Evolutionary conservation across 2,113 vertebrate species (phyloP).

Genomic region (Pyrgilauda ruficollis): DNA sequence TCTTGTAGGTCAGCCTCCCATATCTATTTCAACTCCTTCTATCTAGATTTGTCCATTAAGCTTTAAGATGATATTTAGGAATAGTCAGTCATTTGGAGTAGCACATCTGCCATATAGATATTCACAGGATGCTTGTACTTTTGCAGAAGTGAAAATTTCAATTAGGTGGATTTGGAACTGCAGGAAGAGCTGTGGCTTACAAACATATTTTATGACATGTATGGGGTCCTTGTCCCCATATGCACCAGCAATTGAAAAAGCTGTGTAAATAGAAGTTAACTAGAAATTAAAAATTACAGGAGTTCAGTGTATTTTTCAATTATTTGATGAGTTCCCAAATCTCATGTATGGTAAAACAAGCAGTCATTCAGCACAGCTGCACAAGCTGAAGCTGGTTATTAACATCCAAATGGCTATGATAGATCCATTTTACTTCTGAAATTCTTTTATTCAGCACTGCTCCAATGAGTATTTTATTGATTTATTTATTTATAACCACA

Average conservation of each 20-base stretch:
- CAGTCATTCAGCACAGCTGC: background rate
- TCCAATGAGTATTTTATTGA: slow-evolving; percentile 8
- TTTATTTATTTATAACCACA: slow-evolving; percentile 18
- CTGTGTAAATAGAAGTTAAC: background rate
- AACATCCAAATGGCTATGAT: slow-evolving; percentile 2
- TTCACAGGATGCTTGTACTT: background rate
- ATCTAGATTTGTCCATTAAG: background rate
- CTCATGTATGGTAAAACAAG: background rate
- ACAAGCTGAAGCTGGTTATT: background rate
- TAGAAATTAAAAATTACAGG: slow-evolving; percentile 23
- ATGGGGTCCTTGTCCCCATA: background rate
- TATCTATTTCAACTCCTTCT: background rate
- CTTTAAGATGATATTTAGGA: background rate
- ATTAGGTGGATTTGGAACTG: background rate
- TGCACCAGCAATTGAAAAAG: background rate
- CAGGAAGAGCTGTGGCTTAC: background rate
- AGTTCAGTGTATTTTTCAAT: background rate
- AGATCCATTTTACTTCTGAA: background rate
- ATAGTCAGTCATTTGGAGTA: background rate
- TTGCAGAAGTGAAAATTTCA: background rate
- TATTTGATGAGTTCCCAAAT: background rate
- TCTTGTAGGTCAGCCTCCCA: background rate
- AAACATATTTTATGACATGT: background rate
- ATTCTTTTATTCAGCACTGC: background rate
- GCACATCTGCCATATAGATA: background rate